A percentile compares a stretch with the other conserved stretches of the same genome.
Evolutionary conservation across 2,113 vertebrate genomes (phyloP).

Genomic region (Synchiropus splendidus): DNA sequence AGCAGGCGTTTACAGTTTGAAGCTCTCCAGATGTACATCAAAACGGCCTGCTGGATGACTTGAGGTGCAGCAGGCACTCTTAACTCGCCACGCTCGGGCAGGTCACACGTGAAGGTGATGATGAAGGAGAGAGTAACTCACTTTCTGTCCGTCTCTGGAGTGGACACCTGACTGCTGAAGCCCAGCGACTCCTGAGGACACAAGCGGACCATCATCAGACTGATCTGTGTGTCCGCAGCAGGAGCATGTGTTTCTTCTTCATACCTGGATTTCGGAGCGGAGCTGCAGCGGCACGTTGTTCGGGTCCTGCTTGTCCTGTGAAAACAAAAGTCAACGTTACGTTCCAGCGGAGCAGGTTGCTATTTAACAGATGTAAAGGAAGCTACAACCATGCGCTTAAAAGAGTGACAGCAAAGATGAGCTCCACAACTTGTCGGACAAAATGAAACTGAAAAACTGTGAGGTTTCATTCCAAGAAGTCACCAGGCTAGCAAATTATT

Average conservation of each 20-base stretch:
- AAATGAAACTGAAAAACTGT: too few species aligned
- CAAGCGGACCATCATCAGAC: not conserved
- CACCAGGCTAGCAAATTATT: too few species aligned
- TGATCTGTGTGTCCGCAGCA: not conserved
- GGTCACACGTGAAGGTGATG: not conserved
- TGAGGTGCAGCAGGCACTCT: conserved; percentile 25
- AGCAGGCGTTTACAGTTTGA: too few species aligned
- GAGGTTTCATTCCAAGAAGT: too few species aligned
- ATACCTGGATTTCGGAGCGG: conserved; percentile 87
- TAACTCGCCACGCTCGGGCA: conserved; percentile 4
- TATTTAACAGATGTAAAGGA: too few species aligned
- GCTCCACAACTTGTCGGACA: too few species aligned
- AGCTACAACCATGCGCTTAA: not conserved
- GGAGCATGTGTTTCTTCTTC: conserved; percentile 11
- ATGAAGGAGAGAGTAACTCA: conserved; percentile 56
- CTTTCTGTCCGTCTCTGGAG: conserved; percentile 91
- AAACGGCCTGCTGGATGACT: too few species aligned
- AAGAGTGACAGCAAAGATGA: too few species aligned
- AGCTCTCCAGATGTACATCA: conserved; percentile 19
- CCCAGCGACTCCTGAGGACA: conserved; percentile 80
- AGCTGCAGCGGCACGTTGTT: conserved; percentile 80
- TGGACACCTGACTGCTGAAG: conserved; percentile 82
- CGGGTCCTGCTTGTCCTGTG: conserved; percentile 84
- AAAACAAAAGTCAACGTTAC: too few species aligned
- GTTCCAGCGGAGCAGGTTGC: too few species aligned